These are phyloP conservation scores for Saimiri boliviensis DNA, from an alignment of 2,113 vertebrate species.

Conservation along the genomic window DNA sequence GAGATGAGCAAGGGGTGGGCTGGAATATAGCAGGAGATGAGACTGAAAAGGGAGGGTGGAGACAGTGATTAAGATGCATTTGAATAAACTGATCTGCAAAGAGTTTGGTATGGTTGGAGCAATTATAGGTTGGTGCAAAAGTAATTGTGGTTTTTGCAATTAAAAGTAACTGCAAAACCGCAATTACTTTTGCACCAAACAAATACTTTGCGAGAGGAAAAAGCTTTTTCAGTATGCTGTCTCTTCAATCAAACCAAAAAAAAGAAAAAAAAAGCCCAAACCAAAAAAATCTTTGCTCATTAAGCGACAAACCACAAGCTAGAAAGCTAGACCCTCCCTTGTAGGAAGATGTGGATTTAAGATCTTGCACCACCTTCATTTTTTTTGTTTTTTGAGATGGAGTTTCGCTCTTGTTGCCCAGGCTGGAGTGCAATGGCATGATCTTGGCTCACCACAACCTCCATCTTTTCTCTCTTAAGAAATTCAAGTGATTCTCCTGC, in stretches of 20 bases:
- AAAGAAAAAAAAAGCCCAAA: neutral
- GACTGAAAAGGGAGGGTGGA: neutral
- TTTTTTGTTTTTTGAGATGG: too few species aligned
- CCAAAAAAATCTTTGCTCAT: neutral
- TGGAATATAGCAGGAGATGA: neutral
- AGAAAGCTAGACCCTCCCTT: neutral
- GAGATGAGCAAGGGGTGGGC: neutral
- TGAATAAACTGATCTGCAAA: neutral
- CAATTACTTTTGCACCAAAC: too few species aligned
- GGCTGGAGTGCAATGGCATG: too few species aligned
- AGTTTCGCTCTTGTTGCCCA: too few species aligned
- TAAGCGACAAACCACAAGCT: neutral
- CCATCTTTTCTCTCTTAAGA: too few species aligned
- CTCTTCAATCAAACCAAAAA: neutral
- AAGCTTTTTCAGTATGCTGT: neutral
- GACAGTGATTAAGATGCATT: neutral
- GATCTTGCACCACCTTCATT: neutral
- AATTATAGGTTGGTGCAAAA: neutral
- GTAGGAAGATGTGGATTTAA: neutral
- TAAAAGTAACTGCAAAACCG: too few species aligned
- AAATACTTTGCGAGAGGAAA: neutral
- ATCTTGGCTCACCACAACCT: too few species aligned
- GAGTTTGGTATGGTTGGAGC: neutral
- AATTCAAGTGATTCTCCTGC: too few species aligned
- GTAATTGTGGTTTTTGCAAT: too few species aligned